Base-by-base conservation (phyloP, 1,140 invertebrate species). In the Eriosoma lanigerum region DNA sequence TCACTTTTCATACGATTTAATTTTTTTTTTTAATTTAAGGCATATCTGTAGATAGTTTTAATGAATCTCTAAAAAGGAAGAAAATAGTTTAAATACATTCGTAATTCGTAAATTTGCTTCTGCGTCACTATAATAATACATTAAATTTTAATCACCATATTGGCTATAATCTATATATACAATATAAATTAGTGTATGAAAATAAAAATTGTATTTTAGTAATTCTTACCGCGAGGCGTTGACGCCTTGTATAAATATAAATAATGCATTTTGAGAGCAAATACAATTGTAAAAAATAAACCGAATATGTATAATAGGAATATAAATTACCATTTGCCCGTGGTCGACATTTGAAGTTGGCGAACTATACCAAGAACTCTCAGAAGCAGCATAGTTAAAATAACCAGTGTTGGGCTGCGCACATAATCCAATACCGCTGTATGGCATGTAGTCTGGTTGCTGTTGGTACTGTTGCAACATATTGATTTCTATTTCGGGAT, bases 391-490 rank as follows among this genome's bases (percentile, higher is more conserved):
- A 38, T 78, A 62, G 56, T 78, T 78, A 32, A 62, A 78, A 56
- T 78, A 78, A 26, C 75, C 75, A 8, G 56, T n/a, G 24, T 78
- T 48, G 12, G 52, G 75, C 54, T 78, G 75, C 9, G 75, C 38
- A 0, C 75, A 21, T 21, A 62, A 78, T 9, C 75, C 75, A n/a
- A 56, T 58, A 9, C 75, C 75, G n/a, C 75, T 56, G 56, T 78
- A 78, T 8, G 75, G 56, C 56, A 56, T 62, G 21, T 78, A 78
- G 15, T 78, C 75, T 8, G 75, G 75, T 29, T 78, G 75, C 24
- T 78, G 75, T 13, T 78, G 75, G 17, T 78, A 78, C 9, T 78
- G 75, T 62, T 78, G 75, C 17, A 78, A 58, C 75, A 78, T 78
- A 44, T 38, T 6, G 58, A 24, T 8, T 38, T 38, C 3, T 38